These are phyloP conservation scores for Samia ricini DNA, from an alignment of 1,140 invertebrate genomes.

Conservation along the genomic window DNA sequence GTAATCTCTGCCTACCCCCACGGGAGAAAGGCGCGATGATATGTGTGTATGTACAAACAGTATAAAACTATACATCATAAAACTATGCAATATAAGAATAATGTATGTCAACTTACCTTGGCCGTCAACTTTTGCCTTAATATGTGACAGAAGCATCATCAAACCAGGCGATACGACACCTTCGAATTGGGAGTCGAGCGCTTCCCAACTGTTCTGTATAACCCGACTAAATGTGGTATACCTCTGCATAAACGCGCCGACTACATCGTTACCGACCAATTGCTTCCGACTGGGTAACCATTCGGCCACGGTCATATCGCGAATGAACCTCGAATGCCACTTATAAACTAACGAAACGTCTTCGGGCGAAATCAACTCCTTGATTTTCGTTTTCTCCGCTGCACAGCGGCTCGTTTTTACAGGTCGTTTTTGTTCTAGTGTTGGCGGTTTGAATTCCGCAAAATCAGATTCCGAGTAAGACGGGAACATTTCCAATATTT, in stretches of 20 bases:
- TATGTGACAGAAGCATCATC: slow-evolving; percentile 63
- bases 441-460: slow-evolving; percentile 77
- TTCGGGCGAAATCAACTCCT: slow-evolving; percentile 73
- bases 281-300: slow-evolving; percentile 76
- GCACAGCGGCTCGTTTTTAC: slow-evolving; percentile 1
- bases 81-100: too few species aligned
- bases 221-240: slow-evolving; percentile 79
- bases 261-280: slow-evolving; percentile 70
- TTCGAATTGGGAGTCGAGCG: slow-evolving; percentile 76
- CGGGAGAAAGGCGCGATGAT: too few species aligned
- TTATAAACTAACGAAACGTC: slow-evolving; percentile 79
- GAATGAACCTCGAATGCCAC: slow-evolving; percentile 81
- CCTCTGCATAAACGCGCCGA: slow-evolving; percentile 78
- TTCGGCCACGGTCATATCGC: slow-evolving; percentile 76
- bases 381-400: slow-evolving; percentile 35
- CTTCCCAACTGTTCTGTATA: slow-evolving; percentile 66
- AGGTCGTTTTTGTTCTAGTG: slow-evolving; percentile 60
- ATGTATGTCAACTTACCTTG: slow-evolving; percentile 42
- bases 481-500: slow-evolving; percentile 88
- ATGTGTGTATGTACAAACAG: too few species aligned
- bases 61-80: too few species aligned
- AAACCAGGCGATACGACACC: slow-evolving; percentile 78
- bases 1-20: too few species aligned
- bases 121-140: slow-evolving; percentile 63
- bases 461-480: slow-evolving; percentile 85